Conservation (phyloP, 2,797 vertebrate species). For the Melanotaenia maccullochi region DNA sequence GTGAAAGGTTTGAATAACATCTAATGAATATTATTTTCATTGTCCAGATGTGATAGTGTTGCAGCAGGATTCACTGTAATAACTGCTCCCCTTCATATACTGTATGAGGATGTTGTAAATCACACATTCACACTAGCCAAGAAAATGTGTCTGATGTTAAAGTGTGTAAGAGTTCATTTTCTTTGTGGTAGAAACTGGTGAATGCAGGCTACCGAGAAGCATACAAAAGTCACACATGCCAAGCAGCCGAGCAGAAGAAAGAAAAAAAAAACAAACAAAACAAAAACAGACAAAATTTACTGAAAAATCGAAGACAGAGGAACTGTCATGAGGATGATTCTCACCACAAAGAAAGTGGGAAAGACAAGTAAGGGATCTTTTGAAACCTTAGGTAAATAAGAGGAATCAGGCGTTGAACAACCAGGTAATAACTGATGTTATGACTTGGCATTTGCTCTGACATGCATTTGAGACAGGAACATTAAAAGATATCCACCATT, state of each 20-base stretch:
- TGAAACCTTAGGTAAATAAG: slow-evolving; percentile 81
- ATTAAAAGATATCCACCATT: slow-evolving; percentile 86
- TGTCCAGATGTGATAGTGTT: slow-evolving; percentile 22
- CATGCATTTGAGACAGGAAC: slow-evolving; percentile 84
- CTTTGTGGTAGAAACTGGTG: slow-evolving; percentile 40
- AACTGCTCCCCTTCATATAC: slow-evolving; percentile 53
- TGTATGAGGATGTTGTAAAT: slow-evolving; percentile 18
- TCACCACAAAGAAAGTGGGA: slow-evolving; percentile 62
- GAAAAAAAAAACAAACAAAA: slow-evolving; percentile 15
- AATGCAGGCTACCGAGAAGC: slow-evolving; percentile 46
- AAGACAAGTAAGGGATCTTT: slow-evolving; percentile 79
- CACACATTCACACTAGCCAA: slow-evolving; percentile 23
- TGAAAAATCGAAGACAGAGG: slow-evolving; percentile 65
- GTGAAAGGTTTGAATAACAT: not conserved
- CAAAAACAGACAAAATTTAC: slow-evolving; percentile 74
- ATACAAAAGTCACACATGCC: slow-evolving; percentile 23
- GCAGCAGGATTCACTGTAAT: slow-evolving; percentile 19
- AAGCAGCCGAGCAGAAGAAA: slow-evolving; percentile 62
- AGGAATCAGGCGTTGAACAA: slow-evolving; percentile 76
- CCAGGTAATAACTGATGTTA: slow-evolving; percentile 84
- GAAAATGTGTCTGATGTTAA: slow-evolving; percentile 24
- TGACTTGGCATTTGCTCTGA: slow-evolving; percentile 86
- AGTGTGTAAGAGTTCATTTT: slow-evolving; percentile 49
- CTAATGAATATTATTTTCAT: slow-evolving; percentile 24
- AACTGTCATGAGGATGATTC: slow-evolving; percentile 72